phyloP scores from a whole-genome alignment of 2,888 invertebrate species.

The Andrena flavipes region DNA sequence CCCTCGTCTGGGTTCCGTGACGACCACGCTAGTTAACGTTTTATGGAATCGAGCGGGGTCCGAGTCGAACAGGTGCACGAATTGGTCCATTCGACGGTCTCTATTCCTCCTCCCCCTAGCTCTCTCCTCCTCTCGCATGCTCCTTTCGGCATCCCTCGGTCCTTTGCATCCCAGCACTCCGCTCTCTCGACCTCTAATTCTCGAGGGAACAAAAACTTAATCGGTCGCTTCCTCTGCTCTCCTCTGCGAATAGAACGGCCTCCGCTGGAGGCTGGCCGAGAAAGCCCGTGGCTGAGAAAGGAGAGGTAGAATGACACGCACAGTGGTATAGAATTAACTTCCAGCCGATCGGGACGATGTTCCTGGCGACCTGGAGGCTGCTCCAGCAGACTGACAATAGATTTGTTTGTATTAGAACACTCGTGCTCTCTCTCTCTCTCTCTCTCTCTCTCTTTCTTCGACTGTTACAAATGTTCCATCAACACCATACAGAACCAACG shows the following conservation, averaged over 20 bases:
- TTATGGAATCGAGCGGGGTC: slow-evolving; percentile 63
- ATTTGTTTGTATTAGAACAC: background rate
- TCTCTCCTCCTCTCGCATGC: slow-evolving; percentile 21
- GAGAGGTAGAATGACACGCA: slow-evolving; percentile 40
- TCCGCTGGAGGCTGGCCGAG: slow-evolving; percentile 31
- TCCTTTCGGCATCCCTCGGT: slow-evolving; percentile 40
- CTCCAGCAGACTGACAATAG: background rate
- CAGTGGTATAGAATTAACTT: slow-evolving; percentile 42
- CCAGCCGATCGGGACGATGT: slow-evolving; percentile 28
- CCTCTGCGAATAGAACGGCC: slow-evolving; percentile 60
- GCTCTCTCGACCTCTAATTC: slow-evolving; percentile 79
- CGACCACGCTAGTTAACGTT: slow-evolving; percentile 62
- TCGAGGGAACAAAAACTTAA: slow-evolving; percentile 81
- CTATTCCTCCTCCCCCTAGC: slow-evolving; percentile 41
- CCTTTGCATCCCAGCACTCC: slow-evolving; percentile 48
- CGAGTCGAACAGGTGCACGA: slow-evolving; percentile 64
- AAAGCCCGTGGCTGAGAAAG: slow-evolving; percentile 1
- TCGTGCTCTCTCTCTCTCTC: too few species aligned
- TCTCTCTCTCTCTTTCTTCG: too few species aligned
- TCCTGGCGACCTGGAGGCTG: background rate
- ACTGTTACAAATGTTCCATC: too few species aligned
- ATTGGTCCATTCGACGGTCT: slow-evolving; percentile 62
- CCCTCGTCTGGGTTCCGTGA: slow-evolving; percentile 64
- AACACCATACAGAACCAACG: too few species aligned
- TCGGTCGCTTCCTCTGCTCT: slow-evolving; percentile 80